Conservation (phyloP, 2,888 invertebrate species). For the Apamea sordens region DNA sequence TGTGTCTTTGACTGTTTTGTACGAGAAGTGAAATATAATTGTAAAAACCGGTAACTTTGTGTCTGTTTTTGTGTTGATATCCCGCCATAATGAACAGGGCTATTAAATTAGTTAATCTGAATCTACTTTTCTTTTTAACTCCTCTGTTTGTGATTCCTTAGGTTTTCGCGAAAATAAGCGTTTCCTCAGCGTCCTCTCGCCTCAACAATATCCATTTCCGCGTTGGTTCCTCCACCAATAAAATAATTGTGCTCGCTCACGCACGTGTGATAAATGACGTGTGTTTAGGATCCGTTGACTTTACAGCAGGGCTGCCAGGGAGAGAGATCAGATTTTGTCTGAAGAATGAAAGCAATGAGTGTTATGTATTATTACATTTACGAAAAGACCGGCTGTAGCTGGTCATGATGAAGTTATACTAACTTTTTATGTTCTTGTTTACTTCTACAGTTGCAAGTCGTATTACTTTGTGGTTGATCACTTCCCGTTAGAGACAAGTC, state of each 20-base stretch:
- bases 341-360: neutral
- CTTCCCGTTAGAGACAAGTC: neutral
- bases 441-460: no score
- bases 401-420: neutral
- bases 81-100: no score
- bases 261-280: conserved; percentile 13
- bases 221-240: neutral
- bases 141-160: neutral
- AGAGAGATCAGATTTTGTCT: neutral
- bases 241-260: conserved; percentile 21
- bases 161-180: neutral
- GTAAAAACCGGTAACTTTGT: no score
- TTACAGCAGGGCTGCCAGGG: conserved; percentile 6
- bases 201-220: conserved; percentile 1
- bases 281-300: conserved; percentile 14
- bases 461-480: neutral
- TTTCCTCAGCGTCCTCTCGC: neutral
- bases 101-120: neutral
- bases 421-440: neutral
- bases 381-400: neutral
- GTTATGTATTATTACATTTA: neutral
- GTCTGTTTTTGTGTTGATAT: no score
- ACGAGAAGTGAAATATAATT: no score
- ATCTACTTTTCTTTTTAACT: neutral
- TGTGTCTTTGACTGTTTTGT: no score